Base-by-base conservation (phyloP, 2,888 invertebrate genomes). In the Metalampra italica region DNA sequence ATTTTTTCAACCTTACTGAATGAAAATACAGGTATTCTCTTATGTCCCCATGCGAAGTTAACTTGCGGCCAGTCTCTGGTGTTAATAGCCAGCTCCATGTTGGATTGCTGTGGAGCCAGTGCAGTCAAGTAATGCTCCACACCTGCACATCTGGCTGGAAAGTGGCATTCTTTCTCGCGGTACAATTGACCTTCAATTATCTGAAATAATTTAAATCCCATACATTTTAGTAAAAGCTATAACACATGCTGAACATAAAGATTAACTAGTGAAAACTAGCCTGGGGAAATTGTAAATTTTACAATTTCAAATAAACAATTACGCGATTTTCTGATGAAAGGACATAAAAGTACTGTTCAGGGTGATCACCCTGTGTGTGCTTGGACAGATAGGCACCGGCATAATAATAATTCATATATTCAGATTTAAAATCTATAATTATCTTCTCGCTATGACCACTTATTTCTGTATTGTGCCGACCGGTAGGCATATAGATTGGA, bases 1-100 rank as follows among this genome's bases (percentile, higher is more conserved):
- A n/a, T n/a, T n/a, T n/a, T n/a, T n/a, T n/a, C 64, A 66, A 94
- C 94, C 92, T 98, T 98, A 77, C 98, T 98, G 76, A 99, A 99
- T 2, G 98, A 98, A 75, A 98, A 95, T n/a, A 98, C 92, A 11
- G 98, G 98, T 30, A 93, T 91, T 60, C 91, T 83, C 7, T 83
- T 74, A 34, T 84, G 84, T 0, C 91, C 91, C 87, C 92, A 93
- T 47, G 90, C 82, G 57, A 83, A 90, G 58, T 92, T 92, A 13
- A 96, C 88, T 88, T 97, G 97, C 3, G 98, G 98, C 94, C 97
- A 98, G 82, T 98, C 98, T 51, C 97, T 91, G 0, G 96, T 95
- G 74, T 99, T 99, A 14, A 98, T 79, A 11, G 96, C 90, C 53
- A 98, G 82, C 75, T 98, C 98, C 88, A 95, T 92, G 72, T 98